A percentile compares a stretch with the other conserved stretches of the same genome.
Evolutionary conservation across 2,113 vertebrate species (phyloP).

Genomic region (Rallus limicola): DNA sequence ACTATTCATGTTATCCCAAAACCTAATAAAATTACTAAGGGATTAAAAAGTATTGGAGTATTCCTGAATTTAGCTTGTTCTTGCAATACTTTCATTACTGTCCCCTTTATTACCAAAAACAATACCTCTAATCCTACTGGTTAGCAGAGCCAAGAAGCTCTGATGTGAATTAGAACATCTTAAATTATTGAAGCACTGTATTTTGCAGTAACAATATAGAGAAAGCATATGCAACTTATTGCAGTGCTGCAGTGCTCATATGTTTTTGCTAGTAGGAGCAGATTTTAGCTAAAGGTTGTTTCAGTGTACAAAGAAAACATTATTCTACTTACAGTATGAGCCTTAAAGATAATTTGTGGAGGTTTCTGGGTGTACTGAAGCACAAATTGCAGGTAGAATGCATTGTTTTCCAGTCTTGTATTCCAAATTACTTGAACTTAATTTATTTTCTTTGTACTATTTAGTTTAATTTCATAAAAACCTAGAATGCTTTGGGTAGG

Average conservation of each 20-base stretch:
- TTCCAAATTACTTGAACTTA: neutral
- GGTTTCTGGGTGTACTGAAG: neutral
- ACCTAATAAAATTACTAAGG: neutral
- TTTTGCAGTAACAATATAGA: neutral
- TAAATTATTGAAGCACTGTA: neutral
- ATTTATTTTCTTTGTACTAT: neutral
- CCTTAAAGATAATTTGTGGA: neutral
- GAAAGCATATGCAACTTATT: neutral
- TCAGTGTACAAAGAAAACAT: neutral
- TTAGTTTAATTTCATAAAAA: too few species aligned
- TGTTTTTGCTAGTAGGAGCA: neutral
- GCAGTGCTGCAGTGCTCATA: neutral
- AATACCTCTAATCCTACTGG: neutral
- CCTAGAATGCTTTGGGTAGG: too few species aligned
- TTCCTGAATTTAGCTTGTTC: neutral
- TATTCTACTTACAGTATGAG: neutral
- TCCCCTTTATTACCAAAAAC: neutral
- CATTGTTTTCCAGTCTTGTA: neutral
- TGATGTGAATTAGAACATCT: neutral
- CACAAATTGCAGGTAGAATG: neutral
- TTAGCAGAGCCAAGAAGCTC: neutral
- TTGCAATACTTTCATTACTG: neutral
- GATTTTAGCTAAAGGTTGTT: neutral
- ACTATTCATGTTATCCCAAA: neutral
- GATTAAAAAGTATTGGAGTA: neutral